These are phyloP conservation scores for Acromyrmex echinatior DNA, from an alignment of 1,140 invertebrate genomes.

Conservation along the genomic window DNA sequence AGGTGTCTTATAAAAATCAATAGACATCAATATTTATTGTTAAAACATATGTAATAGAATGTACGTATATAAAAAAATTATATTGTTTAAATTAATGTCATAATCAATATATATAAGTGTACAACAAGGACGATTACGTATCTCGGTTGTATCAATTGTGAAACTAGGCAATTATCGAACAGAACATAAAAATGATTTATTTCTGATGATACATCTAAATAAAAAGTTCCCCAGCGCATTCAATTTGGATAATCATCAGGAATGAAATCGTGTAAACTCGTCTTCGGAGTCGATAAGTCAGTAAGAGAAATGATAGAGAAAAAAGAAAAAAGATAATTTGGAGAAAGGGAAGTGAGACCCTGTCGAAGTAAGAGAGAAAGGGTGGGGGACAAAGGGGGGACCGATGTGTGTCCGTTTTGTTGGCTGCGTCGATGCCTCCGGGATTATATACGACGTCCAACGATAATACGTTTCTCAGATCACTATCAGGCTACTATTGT, in stretches of 20 bases:
- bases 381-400: conserved; percentile 16
- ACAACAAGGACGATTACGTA: background rate
- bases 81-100: conserved; percentile 18
- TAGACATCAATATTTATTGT: background rate
- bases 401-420: conserved; percentile 75
- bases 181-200: background rate
- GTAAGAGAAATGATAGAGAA: conserved; percentile 18
- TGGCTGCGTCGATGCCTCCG: conserved; percentile 79
- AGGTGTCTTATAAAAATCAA: background rate
- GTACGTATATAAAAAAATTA: background rate
- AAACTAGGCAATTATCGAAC: background rate
- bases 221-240: background rate
- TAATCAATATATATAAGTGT: background rate
- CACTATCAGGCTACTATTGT: conserved; percentile 79
- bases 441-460: conserved; percentile 80
- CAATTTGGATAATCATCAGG: conserved; percentile 25
- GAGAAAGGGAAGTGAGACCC: background rate
- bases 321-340: conserved; percentile 33
- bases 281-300: conserved; percentile 54
- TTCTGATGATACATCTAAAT: conserved; percentile 7
- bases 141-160: background rate
- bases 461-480: conserved; percentile 82
- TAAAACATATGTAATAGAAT: background rate
- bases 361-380: conserved; percentile 53
- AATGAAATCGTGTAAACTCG: conserved; percentile 22